Conservation (phyloP, 2,113 vertebrate species). For the Vimba vimba region DNA sequence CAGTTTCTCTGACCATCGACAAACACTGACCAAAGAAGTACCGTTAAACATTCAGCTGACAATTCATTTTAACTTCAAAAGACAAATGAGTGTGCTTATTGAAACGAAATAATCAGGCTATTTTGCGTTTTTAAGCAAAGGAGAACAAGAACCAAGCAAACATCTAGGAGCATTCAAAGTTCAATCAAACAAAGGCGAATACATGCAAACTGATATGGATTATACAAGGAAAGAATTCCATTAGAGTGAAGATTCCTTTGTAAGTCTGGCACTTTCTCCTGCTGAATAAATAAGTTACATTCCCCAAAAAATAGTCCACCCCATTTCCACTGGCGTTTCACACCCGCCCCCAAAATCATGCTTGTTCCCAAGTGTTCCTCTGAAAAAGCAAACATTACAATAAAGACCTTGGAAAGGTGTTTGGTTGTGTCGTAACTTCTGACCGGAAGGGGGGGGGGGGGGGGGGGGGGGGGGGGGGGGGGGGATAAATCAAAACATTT, state of each 20-base stretch:
- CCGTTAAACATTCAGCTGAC: conserved; percentile 33
- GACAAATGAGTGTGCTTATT: conserved; percentile 27
- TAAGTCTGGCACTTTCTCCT: conserved; percentile 70
- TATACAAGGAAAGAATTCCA: conserved; percentile 61
- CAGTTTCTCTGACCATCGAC: conserved; percentile 49
- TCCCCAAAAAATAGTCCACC: conserved; percentile 57
- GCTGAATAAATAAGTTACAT: conserved; percentile 81
- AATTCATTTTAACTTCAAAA: conserved; percentile 23
- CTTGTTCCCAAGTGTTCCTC: conserved; percentile 64
- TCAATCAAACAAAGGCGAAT: conserved; percentile 74
- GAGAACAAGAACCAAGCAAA: conserved; percentile 75
- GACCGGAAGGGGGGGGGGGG: conserved; percentile 36
- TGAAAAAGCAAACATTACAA: conserved; percentile 59
- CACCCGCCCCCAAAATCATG: background rate
- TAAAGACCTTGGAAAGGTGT: conserved; percentile 60
- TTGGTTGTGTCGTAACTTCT: conserved; percentile 56
- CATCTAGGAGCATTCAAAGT: conserved; percentile 74
- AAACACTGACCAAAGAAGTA: conserved; percentile 45
- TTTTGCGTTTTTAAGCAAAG: conserved; percentile 60
- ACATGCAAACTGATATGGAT: conserved; percentile 77
- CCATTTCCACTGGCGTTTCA: conserved; percentile 4
- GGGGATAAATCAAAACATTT: conserved; percentile 49
- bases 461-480: background rate
- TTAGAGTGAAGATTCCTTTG: conserved; percentile 62
- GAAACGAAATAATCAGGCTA: conserved; percentile 62